These are phyloP conservation scores for Anisognathus igniventris DNA, from an alignment of 2,797 vertebrate species.

Conservation along the genomic window DNA sequence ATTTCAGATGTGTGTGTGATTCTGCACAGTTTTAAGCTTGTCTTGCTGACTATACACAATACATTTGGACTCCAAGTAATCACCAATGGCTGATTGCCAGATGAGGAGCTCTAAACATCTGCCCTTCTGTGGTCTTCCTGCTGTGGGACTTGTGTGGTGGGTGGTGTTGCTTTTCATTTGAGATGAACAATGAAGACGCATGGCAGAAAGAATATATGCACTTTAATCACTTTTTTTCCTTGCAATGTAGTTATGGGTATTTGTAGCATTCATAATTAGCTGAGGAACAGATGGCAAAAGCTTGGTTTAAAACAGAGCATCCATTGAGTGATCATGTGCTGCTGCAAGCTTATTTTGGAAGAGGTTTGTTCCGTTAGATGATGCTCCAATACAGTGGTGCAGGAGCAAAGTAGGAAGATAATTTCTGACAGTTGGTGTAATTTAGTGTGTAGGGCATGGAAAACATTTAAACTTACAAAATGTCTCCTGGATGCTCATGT, in stretches of 20 bases:
- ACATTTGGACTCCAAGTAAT: neutral
- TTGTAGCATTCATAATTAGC: slow-evolving; percentile 59
- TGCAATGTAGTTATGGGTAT: slow-evolving; percentile 36
- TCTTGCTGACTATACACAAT: neutral
- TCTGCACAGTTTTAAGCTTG: neutral
- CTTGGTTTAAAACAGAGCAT: slow-evolving; percentile 38
- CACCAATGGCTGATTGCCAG: neutral
- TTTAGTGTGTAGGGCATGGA: neutral
- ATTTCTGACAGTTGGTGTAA: neutral
- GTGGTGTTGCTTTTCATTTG: neutral
- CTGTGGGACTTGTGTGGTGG: neutral
- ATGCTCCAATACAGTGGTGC: neutral
- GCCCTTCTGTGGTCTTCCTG: neutral
- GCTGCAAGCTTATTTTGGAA: neutral
- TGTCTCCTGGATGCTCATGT: neutral
- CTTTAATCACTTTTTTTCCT: neutral
- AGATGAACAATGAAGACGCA: neutral
- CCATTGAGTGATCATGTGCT: neutral
- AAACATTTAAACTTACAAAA: neutral
- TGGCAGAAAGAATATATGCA: neutral
- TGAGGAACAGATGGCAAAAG: slow-evolving; percentile 61
- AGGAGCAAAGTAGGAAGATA: neutral
- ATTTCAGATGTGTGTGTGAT: neutral
- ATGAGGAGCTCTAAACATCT: neutral
- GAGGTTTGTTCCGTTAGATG: neutral